phyloP scores from a whole-genome alignment of 2,888 invertebrate species.

The Cheilosia impressa region DNA sequence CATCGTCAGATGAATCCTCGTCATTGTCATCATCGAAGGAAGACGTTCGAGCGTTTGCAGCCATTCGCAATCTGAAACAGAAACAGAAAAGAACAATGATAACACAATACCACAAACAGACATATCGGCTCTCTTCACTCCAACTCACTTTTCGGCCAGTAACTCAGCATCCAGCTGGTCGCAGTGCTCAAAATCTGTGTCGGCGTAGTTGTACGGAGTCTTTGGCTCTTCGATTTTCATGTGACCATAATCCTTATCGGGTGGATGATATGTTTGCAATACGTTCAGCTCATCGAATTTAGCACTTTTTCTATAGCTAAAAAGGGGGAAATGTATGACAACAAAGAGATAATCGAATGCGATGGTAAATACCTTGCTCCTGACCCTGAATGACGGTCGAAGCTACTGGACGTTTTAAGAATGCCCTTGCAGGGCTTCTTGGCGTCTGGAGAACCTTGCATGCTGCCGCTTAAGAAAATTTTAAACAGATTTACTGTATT shows the following conservation, averaged over 20 bases:
- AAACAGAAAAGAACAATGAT: conserved; percentile 33
- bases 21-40: conserved; percentile 84
- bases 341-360: conserved; percentile 11
- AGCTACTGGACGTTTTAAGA: conserved; percentile 95
- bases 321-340: conserved; percentile 5
- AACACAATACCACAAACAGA: conserved; percentile 22
- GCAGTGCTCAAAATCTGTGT: conserved; percentile 85
- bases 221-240: conserved; percentile 99
- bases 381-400: conserved; percentile 87
- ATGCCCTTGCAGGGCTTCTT: conserved; percentile 89
- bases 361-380: conserved; percentile 82
- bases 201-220: conserved; percentile 91
- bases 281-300: conserved; percentile 99
- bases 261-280: conserved; percentile 97
- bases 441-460: conserved; percentile 83
- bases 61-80: conserved; percentile 80
- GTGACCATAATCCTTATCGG: conserved; percentile 99
- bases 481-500: conserved; percentile 24
- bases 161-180: conserved; percentile 88
- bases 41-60: conserved; percentile 82
- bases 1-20: conserved; percentile 85
- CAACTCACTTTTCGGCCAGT: conserved; percentile 89
- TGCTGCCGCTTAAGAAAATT: conserved; percentile 58
- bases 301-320: conserved; percentile 86
- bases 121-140: neutral